Evolutionary conservation across 2,113 vertebrate species (phyloP).

Genomic region (Calyptommatus sinebrachiatus): DNA sequence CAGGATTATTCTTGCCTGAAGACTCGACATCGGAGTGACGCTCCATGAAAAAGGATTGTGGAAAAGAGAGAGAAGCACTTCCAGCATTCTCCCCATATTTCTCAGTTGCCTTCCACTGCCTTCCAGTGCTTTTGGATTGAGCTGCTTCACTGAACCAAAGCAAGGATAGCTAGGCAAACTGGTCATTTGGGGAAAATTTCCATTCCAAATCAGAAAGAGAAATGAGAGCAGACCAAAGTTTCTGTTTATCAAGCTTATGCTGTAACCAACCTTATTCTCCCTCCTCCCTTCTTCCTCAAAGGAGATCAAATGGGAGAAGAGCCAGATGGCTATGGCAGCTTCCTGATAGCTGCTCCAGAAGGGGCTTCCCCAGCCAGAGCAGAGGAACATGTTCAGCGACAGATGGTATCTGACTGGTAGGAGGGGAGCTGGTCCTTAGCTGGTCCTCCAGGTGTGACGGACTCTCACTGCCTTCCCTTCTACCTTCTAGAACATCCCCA

Average conservation of each 20-base stretch:
- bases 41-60: too few species aligned
- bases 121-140: not conserved
- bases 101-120: not conserved
- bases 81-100: too few species aligned
- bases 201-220: not conserved
- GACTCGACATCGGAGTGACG: too few species aligned
- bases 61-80: too few species aligned
- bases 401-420: slow-evolving; percentile 66
- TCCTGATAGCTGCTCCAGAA: slow-evolving; percentile 32
- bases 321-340: not conserved
- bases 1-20: too few species aligned
- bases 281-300: not conserved
- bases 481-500: not conserved
- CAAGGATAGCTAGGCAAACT: not conserved
- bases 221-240: too few species aligned
- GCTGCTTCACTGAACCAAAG: accelerated
- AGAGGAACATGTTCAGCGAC: slow-evolving; percentile 62
- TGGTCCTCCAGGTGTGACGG: accelerated
- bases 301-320: not conserved
- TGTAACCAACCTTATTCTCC: too few species aligned
- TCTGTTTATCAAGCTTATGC: not conserved
- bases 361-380: not conserved
- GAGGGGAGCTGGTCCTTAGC: accelerated
- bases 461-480: not conserved
- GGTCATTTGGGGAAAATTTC: too few species aligned